A percentile compares a stretch with the other conserved stretches of the same genome.
phyloP scores from a whole-genome alignment of 2,888 invertebrate genomes.

The Ischnura elegans region DNA sequence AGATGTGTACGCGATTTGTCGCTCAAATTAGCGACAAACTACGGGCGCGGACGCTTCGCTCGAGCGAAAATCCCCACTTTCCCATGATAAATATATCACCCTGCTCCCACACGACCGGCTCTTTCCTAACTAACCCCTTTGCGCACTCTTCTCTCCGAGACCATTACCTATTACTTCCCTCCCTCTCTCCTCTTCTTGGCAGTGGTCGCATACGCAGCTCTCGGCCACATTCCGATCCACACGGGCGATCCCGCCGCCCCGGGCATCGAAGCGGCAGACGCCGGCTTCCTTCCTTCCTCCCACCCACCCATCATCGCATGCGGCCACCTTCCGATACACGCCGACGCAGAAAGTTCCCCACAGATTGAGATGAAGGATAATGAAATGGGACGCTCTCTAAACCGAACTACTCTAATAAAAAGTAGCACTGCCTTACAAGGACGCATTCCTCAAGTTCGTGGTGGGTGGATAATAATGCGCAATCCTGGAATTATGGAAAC shows the following conservation, averaged over 20 bases:
- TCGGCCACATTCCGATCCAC: background rate
- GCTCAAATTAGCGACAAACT: background rate
- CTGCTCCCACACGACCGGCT: background rate
- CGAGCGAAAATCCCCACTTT: background rate
- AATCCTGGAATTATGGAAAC: too few relatives aligned
- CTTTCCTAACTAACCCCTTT: background rate
- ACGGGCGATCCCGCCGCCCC: background rate
- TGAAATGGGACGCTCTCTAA: conserved; percentile 4
- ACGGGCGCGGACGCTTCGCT: background rate
- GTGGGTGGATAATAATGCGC: background rate
- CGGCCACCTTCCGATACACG: background rate
- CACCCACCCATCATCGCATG: background rate
- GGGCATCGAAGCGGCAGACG: background rate
- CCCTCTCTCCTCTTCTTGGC: background rate
- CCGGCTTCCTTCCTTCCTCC: background rate
- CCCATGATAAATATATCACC: background rate
- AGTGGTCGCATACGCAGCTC: too few relatives aligned
- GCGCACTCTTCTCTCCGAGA: background rate
- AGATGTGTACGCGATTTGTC: background rate
- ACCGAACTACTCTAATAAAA: background rate
- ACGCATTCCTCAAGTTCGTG: background rate
- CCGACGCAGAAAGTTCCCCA: background rate
- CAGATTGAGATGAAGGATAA: background rate
- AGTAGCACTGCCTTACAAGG: background rate
- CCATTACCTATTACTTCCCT: too few relatives aligned